Conservation (phyloP, 2,888 invertebrate species). For the Calliphora vomitoria region DNA sequence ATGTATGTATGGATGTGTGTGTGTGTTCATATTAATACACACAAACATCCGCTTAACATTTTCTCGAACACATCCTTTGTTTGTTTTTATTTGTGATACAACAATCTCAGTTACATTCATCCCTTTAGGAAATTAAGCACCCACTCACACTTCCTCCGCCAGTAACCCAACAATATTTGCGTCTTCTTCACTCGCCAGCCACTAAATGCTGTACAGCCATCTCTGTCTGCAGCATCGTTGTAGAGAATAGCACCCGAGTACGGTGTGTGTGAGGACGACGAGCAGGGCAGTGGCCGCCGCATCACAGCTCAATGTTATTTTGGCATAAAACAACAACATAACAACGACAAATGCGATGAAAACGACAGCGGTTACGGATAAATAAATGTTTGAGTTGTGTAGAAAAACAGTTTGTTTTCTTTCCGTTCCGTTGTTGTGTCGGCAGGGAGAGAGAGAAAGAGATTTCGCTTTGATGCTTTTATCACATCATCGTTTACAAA, state of each 20-base stretch:
- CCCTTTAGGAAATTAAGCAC: slow-evolving; percentile 74
- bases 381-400: slow-evolving; percentile 85
- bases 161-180: background rate
- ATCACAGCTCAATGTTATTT: slow-evolving; percentile 74
- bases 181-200: slow-evolving; percentile 21
- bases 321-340: slow-evolving; percentile 76
- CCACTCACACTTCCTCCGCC: slow-evolving; percentile 66
- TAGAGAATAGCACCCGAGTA: background rate
- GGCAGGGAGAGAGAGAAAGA: slow-evolving; percentile 80
- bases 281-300: slow-evolving; percentile 70
- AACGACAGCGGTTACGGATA: slow-evolving; percentile 84
- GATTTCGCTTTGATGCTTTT: slow-evolving; percentile 78
- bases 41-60: slow-evolving; percentile 72
- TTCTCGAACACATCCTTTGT: slow-evolving; percentile 73
- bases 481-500: slow-evolving; percentile 54
- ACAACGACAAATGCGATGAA: slow-evolving; percentile 78
- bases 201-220: background rate
- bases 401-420: slow-evolving; percentile 78
- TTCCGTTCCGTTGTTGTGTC: slow-evolving; percentile 58
- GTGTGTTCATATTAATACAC: slow-evolving; percentile 42
- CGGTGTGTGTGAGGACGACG: slow-evolving; percentile 14
- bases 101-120: slow-evolving; percentile 73
- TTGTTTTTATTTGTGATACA: slow-evolving; percentile 73
- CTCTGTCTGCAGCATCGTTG: slow-evolving; percentile 19
- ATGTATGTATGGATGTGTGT: background rate